Base-by-base conservation (phyloP, 2,888 invertebrate species). In the Andrena flavipes region DNA sequence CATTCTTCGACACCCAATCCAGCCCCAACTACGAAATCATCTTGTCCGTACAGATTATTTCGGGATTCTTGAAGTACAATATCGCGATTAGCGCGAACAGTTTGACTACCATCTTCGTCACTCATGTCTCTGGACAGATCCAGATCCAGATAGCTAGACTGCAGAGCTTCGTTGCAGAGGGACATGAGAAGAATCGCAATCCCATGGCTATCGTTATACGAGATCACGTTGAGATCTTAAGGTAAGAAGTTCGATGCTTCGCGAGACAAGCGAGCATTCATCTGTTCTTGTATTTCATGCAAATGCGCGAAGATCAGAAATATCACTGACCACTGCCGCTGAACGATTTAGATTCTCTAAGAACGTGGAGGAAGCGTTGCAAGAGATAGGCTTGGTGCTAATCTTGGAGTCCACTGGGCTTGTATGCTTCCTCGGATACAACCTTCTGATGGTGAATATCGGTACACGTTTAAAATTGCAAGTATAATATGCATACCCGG, bases 341-440 rank as follows among this genome's bases (percentile, higher is more conserved):
- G 49, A 26, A 59, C 16, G n/a, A 60, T 76, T 3, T n/a, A 85
- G 85, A 59, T 84, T 85, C 29, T 79, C 84, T 48, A 33, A 42
- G 20, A 35, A 30, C 8, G 60, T 84, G 2, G 84, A 84, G 23
- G 30, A 60, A 23, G 73, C 89, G 54, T 67, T 92, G 35, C 90
- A 87, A 30, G 88, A 88, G 62, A 87, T 92, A 48, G 91, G 90
- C 42, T 84, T 93, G 10, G 80, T 91, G 6, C 91, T 92, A 82
- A 82, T 92, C 7, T 54, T 92, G 10, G 91, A 89, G 5, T 91
- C 91, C 20, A 92, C 92, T 0, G 78, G 92, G 76, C 89, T 90
- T 62, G 90, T 92, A 56, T 92, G 92, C 56, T 88, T 91, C 26
- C 83, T 92, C 16, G 91, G 89, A 76, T 92, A 91, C 82, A 91